A percentile compares a stretch with the other conserved stretches of the same genome.
Evolutionary conservation across 2,888 invertebrate genomes (phyloP).

Genomic region (Agonopterix subpropinquella): DNA sequence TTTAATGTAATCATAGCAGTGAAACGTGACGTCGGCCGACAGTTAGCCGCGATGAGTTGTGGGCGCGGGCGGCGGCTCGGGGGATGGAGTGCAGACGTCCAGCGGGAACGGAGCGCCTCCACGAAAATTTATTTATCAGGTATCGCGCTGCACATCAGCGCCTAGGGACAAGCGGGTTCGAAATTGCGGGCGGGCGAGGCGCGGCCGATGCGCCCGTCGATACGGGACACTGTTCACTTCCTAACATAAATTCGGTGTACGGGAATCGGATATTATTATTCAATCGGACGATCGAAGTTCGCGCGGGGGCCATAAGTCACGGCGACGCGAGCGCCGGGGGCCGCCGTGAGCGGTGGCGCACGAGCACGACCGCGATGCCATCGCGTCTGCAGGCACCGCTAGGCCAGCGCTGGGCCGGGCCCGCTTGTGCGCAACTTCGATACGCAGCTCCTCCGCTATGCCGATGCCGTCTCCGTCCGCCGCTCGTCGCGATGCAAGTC

Average conservation of each 20-base stretch:
- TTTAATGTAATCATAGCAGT: slow-evolving; percentile 41
- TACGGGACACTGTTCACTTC: slow-evolving; percentile 70
- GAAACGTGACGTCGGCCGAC: slow-evolving; percentile 46
- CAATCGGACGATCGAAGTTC: slow-evolving; percentile 73
- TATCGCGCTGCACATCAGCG: slow-evolving; percentile 49
- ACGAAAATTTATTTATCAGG: slow-evolving; percentile 58
- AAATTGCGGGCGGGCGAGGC: slow-evolving; percentile 49
- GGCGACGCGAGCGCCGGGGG: slow-evolving; percentile 71
- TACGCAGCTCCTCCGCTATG: neutral
- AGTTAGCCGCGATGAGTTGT: slow-evolving; percentile 41
- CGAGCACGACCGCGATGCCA: slow-evolving; percentile 71
- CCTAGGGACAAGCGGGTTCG: slow-evolving; percentile 49
- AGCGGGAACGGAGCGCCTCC: slow-evolving; percentile 31
- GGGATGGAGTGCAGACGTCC: slow-evolving; percentile 17
- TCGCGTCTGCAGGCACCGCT: slow-evolving; percentile 52
- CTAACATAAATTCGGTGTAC: slow-evolving; percentile 73
- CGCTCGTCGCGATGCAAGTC: neutral
- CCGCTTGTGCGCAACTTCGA: slow-evolving; percentile 1
- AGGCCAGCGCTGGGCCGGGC: slow-evolving; percentile 15
- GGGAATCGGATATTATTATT: slow-evolving; percentile 74
- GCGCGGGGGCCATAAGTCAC: slow-evolving; percentile 72
- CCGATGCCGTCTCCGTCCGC: no score
- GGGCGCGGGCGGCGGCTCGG: slow-evolving; percentile 23
- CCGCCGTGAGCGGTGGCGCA: slow-evolving; percentile 71
- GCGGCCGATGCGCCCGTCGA: slow-evolving; percentile 54